A percentile compares a stretch with the other conserved stretches of the same genome.
phyloP scores from a whole-genome alignment of 2,888 invertebrate species.

The Deroplatys truncata region DNA sequence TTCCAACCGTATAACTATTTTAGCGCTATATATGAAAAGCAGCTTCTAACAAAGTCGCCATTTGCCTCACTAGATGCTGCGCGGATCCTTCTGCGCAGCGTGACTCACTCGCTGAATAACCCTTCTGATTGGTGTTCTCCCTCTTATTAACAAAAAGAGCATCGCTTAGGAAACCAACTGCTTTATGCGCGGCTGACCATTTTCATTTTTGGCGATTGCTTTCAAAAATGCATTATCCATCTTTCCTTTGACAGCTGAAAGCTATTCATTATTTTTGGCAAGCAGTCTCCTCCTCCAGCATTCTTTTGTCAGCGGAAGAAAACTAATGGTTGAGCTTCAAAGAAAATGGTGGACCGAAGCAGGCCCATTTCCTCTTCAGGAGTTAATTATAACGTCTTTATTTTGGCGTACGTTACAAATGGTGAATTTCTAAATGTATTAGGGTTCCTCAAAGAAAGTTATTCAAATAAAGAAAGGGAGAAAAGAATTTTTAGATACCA shows the following conservation, averaged over 20 bases:
- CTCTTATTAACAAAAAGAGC: not conserved
- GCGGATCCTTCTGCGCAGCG: not conserved
- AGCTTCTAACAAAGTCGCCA: not conserved
- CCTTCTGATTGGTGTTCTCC: not conserved
- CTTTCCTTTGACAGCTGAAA: conserved; percentile 45
- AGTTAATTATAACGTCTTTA: too few relatives aligned
- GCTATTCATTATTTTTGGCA: conserved; percentile 46
- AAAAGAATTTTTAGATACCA: too few relatives aligned
- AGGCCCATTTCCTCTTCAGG: too few relatives aligned
- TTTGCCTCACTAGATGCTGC: not conserved
- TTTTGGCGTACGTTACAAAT: too few relatives aligned
- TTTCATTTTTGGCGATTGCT: conserved; percentile 6
- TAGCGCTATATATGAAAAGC: too few relatives aligned
- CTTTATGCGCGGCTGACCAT: not conserved
- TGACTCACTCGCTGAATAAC: not conserved
- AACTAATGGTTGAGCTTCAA: not conserved
- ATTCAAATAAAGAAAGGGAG: too few relatives aligned
- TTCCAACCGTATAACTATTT: too few relatives aligned
- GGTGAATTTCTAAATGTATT: too few relatives aligned
- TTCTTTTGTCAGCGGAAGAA: conserved; percentile 19
- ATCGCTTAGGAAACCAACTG: not conserved
- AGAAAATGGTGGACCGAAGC: not conserved
- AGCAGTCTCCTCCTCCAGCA: not conserved
- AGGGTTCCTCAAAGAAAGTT: too few relatives aligned
- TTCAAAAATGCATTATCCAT: conserved; percentile 36